phyloP scores from a whole-genome alignment of 2,113 vertebrate species.

The Hyperoodon ampullatus region DNA sequence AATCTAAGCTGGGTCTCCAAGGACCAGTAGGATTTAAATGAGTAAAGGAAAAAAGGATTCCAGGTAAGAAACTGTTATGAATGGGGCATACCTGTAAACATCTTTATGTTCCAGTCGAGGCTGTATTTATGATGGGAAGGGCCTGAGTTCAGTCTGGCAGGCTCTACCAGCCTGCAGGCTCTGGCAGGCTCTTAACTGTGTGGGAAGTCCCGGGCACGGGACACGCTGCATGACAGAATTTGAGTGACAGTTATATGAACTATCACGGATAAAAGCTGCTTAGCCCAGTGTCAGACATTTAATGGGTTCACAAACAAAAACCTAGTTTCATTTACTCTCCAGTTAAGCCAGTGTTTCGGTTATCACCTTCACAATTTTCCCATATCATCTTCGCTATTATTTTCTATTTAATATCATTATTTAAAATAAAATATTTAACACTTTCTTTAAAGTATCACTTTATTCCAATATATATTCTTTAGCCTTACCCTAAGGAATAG shows the following conservation, averaged over 20 bases:
- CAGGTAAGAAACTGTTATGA: not conserved
- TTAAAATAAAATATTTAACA: slow-evolving; percentile 45
- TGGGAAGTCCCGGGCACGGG: not conserved
- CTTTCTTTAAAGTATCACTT: slow-evolving; percentile 24
- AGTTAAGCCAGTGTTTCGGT: not conserved
- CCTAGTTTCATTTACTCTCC: not conserved
- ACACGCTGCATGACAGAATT: not conserved
- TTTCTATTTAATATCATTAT: slow-evolving; percentile 21
- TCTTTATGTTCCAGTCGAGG: not conserved
- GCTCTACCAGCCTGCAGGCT: too few species aligned
- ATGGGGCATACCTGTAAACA: not conserved
- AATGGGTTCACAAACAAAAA: slow-evolving; percentile 17
- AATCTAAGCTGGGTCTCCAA: not conserved
- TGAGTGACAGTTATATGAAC: not conserved
- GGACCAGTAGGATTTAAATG: not conserved
- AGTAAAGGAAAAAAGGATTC: not conserved
- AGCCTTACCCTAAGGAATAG: not conserved
- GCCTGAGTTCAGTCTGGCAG: not conserved
- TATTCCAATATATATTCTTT: slow-evolving; percentile 24
- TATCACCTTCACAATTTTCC: not conserved
- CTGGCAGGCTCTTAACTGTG: not conserved
- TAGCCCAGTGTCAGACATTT: not conserved
- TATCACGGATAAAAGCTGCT: not conserved
- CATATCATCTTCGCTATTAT: not conserved
- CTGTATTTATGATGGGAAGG: not conserved